Base-by-base conservation (phyloP, 64 coral and sea anemone species). In the Hydrozoanthus tunicans region DNA sequence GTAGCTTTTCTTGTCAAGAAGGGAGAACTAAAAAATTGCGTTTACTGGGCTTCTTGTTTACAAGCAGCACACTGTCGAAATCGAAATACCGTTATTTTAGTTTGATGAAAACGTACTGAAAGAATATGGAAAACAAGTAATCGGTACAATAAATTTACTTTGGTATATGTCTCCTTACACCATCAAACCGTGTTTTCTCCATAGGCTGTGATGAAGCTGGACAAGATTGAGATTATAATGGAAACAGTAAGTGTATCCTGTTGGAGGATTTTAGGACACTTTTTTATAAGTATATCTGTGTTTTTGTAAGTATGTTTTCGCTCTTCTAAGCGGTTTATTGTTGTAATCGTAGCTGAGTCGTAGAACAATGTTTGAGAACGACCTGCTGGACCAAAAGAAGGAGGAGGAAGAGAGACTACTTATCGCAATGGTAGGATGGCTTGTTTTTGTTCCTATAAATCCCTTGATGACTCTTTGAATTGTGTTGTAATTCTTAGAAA, bases 161-260 rank as follows among this genome's bases (percentile, higher is more conserved):
- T 17, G 57, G 55, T 3, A 25, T 6, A 9, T 67, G 15, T 25
- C 9, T 4, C 61, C 2, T 24, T 62, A 60, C 10, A 17, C 73
- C 55, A 82, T 14, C 4, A 51, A 26, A 51, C 3, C 64, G 5
- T 12, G 59, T 77, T n/a, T 14, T 26, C 58, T 55, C 26, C 51
- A n/a, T 92, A 99, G 97, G 92, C 97, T 68, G 94, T 96, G 24
- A 95, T 99, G 92, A 99, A 96, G 53, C 77, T 99, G 23, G 97
- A 99, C 79, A 99, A 99, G 88, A 95, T 95, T 54, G 94, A 95
- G 57, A 92, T 95, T 61, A 88, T 91, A 55, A 95, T 92, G 91
- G 94, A 95, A 81, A 95, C 91, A 56, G 94, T 95, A 90, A 93
- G 90, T 82, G 17, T 86, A 7, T n/a, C 57, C 13, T 71, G 51